These are phyloP conservation scores for Diglossa cyanea DNA, from an alignment of 2,797 vertebrate species.

Conservation along the genomic window DNA sequence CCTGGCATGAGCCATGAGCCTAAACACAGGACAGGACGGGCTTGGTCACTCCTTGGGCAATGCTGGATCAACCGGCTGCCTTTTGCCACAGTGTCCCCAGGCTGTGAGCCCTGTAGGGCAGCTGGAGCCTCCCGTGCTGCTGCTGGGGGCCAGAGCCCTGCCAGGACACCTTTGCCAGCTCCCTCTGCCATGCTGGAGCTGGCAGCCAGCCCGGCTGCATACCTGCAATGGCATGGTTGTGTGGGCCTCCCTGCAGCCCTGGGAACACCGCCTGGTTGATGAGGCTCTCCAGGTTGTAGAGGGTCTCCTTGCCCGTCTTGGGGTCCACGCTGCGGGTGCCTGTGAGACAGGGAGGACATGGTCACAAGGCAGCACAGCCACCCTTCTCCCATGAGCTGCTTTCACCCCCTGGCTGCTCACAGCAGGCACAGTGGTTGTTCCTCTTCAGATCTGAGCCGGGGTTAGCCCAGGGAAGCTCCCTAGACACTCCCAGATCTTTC, in stretches of 20 bases:
- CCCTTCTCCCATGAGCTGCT: not conserved
- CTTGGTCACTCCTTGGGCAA: not conserved
- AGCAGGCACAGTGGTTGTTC: not conserved
- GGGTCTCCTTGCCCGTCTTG: conserved; percentile 87
- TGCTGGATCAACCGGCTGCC: not conserved
- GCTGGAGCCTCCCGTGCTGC: not conserved
- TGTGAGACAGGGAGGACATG: conserved; percentile 1
- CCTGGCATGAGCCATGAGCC: accelerated
- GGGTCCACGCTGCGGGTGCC: conserved; percentile 87
- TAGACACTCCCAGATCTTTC: not conserved
- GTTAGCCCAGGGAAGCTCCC: not conserved
- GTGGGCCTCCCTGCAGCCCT: conserved; percentile 95
- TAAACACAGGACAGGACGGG: not conserved
- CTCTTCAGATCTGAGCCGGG: not conserved
- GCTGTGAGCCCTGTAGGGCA: not conserved
- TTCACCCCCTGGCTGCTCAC: not conserved
- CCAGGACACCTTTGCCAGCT: not conserved
- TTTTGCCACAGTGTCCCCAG: not conserved
- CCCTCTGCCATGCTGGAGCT: not conserved
- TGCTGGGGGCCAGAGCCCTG: not conserved
- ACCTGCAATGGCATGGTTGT: conserved; percentile 98
- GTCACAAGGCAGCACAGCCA: accelerated
- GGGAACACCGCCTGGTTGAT: conserved; percentile 97
- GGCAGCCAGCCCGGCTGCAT: not conserved
- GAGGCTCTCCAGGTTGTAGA: conserved; percentile 89